Evolutionary conservation across 2,888 invertebrate species (phyloP), one percentile per base, ranked within the genome.

Genomic region (Diarsia rubi): DNA sequence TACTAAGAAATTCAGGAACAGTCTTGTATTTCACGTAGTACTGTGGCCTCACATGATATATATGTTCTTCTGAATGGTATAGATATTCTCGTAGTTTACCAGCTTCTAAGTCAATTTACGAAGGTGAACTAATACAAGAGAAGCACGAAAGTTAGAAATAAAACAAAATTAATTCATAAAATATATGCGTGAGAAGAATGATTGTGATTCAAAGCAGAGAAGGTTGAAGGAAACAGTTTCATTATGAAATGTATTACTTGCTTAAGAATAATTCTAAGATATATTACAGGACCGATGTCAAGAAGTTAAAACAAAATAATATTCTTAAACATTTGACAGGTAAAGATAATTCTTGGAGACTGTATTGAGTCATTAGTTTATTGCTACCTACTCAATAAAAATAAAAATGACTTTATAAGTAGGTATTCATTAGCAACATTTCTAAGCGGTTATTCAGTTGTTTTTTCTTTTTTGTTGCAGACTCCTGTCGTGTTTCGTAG

Each of bases 351-450:
- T 68, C 37, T 42, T 19, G 16, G 37, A 73, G 21, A 62, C 24
- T 37, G 9, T 69, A 82, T 82, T 78, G 69, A 78, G 67, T 45
- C 79, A 73, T 78, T 73, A 27, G 57, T 57, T 73, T 59, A 69
- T 81, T 67, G 31, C 16, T 70, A 73, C 49, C 59, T 67, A 45
- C 9, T 68, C 54, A 62, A 68, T 74, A 82, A 70, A 60, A 79
- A 78, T 82, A 78, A 73, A 75, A 54, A 79, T 66, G 19, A 54
- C 49, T 42, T 44, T 47, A 52, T 42, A 49, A 16, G 66, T 78
- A 78, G 64, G 45, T 79, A 79, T 52, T 76, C 69, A 83, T 77
- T 66, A 69, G 70, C 62, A 66, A 69, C 54, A 82, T 82, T 79
- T 72, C 64, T 69, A 81, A 66, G 69, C 69, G 59, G 66, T 69